Percentiles rank a stretch among this genome's conserved stretches.
Conservation (phyloP, 2,888 invertebrate genomes). For the Protophormia terraenovae region DNA sequence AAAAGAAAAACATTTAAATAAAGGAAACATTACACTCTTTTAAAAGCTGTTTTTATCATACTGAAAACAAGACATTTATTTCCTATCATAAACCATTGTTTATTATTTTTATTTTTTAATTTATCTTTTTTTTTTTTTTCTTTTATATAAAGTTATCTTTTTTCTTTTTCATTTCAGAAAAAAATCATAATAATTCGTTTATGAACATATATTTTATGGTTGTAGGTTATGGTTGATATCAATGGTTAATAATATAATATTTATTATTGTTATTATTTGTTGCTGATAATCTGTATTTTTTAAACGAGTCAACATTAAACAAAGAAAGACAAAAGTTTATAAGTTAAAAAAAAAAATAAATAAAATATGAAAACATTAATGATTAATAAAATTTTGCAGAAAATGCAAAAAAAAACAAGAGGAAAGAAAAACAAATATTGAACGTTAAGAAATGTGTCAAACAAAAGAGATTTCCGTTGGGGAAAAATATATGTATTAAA, state of each 20-base stretch:
- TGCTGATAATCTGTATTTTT: constrained; percentile 37
- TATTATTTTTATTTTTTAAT: constrained; percentile 23
- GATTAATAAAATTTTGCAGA: constrained; percentile 25
- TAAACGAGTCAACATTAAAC: background rate
- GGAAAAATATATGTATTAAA: background rate
- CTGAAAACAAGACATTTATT: background rate
- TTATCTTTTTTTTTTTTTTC: constrained; percentile 19
- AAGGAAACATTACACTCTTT: background rate
- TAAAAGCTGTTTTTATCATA: background rate
- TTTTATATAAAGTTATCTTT: background rate
- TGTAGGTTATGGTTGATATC: constrained; percentile 59
- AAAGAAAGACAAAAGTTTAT: constrained; percentile 38
- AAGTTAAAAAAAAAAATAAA: background rate
- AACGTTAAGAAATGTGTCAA: constrained; percentile 20
- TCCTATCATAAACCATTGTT: constrained; percentile 32
- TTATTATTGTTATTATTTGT: constrained; percentile 28
- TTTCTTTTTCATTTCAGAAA: background rate
- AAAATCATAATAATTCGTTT: too few species aligned
- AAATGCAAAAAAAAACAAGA: background rate
- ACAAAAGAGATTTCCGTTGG: constrained; percentile 3
- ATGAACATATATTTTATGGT: constrained; percentile 42
- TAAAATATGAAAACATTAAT: background rate
- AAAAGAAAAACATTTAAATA: background rate
- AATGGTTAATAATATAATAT: constrained; percentile 21
- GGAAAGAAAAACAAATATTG: background rate